A percentile compares a stretch with the other conserved stretches of the same genome.
Evolutionary conservation across 2,113 vertebrate genomes (phyloP).

Genomic region (Sciurus niger): DNA sequence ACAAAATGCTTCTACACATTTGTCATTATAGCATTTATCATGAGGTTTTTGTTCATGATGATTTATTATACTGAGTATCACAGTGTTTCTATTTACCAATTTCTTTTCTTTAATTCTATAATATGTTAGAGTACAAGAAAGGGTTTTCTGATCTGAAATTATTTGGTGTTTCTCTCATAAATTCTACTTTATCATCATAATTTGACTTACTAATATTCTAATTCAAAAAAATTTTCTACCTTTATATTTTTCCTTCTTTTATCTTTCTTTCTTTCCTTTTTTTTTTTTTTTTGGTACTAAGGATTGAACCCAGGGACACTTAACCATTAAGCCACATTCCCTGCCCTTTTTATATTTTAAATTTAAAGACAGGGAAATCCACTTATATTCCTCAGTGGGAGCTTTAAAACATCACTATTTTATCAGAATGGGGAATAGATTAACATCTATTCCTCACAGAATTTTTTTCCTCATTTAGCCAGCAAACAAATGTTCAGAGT

Average conservation of each 20-base stretch:
- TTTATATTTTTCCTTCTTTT: no score
- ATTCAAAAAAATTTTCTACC: not conserved
- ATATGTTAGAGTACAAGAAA: not conserved
- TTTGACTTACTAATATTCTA: not conserved
- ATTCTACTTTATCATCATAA: not conserved
- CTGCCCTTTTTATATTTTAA: no score
- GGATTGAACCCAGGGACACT: no score
- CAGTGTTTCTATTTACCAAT: not conserved
- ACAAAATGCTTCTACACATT: not conserved
- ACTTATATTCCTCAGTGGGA: not conserved
- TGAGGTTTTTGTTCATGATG: not conserved
- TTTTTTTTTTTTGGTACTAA: no score
- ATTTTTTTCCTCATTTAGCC: not conserved
- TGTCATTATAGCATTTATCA: not conserved
- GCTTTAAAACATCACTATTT: not conserved
- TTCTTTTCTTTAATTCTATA: not conserved
- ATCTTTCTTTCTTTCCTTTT: no score
- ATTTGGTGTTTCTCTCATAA: not conserved
- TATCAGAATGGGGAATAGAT: not conserved
- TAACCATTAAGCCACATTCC: no score
- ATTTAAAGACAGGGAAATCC: not conserved
- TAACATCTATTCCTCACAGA: not conserved
- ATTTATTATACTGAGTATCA: not conserved
- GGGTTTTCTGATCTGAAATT: not conserved
- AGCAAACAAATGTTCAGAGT: constrained; percentile 28